A percentile compares a stretch with the other conserved stretches of the same genome.
Evolutionary conservation across 2,888 invertebrate species (phyloP).

Genomic region (Ochropleura plecta): DNA sequence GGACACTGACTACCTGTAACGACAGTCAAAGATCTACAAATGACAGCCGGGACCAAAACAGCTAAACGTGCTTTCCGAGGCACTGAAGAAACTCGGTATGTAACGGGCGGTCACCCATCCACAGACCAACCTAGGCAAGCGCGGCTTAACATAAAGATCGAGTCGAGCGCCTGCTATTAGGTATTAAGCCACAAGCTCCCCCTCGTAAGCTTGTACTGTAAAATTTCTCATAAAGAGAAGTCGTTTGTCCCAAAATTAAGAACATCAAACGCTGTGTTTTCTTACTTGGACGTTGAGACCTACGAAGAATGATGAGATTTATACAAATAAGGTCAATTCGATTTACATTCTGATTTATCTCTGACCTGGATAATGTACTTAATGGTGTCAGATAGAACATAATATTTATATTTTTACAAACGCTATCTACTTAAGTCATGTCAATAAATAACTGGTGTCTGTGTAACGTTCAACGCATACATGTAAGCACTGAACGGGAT

Average conservation of each 20-base stretch:
- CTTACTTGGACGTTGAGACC: not conserved
- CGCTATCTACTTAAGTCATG: slow-evolving; percentile 22
- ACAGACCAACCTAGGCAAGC: too few relatives aligned
- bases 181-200: too few relatives aligned
- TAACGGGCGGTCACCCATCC: too few relatives aligned
- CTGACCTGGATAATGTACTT: slow-evolving; percentile 47
- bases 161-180: too few relatives aligned
- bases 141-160: too few relatives aligned
- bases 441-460: slow-evolving; percentile 18
- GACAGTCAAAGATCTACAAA: too few relatives aligned
- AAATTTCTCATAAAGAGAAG: not conserved
- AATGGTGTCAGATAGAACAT: slow-evolving; percentile 39
- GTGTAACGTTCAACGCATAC: slow-evolving; percentile 3
- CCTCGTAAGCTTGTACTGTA: too few relatives aligned
- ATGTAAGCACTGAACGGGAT: not conserved
- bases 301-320: slow-evolving; percentile 22
- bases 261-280: not conserved
- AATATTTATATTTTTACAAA: slow-evolving; percentile 53
- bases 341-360: slow-evolving; percentile 57
- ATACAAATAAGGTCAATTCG: slow-evolving; percentile 38
- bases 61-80: too few relatives aligned
- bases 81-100: too few relatives aligned
- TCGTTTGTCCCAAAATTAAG: too few relatives aligned
- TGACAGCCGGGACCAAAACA: too few relatives aligned
- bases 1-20: too few relatives aligned